A percentile compares a stretch with the other conserved stretches of the same genome.
These are phyloP conservation scores for Leucoptera coffeella DNA, from an alignment of 2,888 invertebrate species.

Conservation along the genomic window DNA sequence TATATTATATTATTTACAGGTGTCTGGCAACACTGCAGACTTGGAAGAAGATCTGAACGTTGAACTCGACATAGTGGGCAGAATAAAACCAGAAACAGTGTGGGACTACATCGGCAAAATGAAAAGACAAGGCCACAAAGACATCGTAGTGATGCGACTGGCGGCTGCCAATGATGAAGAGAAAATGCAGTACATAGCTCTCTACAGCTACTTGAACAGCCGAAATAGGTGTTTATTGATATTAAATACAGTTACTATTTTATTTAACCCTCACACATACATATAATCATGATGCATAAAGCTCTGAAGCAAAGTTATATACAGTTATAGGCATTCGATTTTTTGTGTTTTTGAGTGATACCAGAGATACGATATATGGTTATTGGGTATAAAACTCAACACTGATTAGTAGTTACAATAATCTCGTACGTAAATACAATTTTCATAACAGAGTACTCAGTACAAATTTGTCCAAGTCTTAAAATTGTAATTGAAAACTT, in stretches of 20 bases:
- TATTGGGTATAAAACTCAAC: too few species aligned
- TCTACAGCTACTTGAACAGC: slow-evolving; percentile 85
- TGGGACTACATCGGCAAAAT: slow-evolving; percentile 93
- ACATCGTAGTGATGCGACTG: slow-evolving; percentile 76
- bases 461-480: too few species aligned
- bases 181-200: slow-evolving; percentile 73
- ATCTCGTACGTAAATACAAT: too few species aligned
- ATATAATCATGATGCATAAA: too few species aligned
- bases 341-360: too few species aligned
- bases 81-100: slow-evolving; percentile 83
- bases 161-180: slow-evolving; percentile 79
- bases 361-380: too few species aligned
- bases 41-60: slow-evolving; percentile 68
- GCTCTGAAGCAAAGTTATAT: too few species aligned
- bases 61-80: slow-evolving; percentile 81
- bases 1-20: slow-evolving; percentile 14
- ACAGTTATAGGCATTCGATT: too few species aligned
- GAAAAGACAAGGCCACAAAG: slow-evolving; percentile 80
- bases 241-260: background rate
- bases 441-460: too few species aligned
- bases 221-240: slow-evolving; percentile 57
- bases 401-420: too few species aligned
- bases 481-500: too few species aligned
- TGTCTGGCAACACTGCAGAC: slow-evolving; percentile 59
- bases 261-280: too few species aligned